Percentiles rank a stretch among this genome's conserved stretches.
phyloP scores from a whole-genome alignment of 2,888 invertebrate species.

The Pocota personata region DNA sequence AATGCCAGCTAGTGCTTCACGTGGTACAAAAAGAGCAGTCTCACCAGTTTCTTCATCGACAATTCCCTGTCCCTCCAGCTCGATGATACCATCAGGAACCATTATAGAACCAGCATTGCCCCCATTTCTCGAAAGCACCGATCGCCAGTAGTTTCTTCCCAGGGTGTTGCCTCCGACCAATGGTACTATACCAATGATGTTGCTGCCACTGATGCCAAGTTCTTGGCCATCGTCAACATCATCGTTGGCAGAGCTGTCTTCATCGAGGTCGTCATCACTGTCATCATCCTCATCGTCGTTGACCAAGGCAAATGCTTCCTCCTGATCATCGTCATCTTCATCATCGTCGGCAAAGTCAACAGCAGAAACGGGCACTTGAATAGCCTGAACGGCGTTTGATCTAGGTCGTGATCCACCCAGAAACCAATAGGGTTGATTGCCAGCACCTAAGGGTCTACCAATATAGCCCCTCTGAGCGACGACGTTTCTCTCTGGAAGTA shows the following conservation, averaged over 20 bases:
- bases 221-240: slow-evolving; percentile 43
- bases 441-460: slow-evolving; percentile 1
- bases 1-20: slow-evolving; percentile 78
- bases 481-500: slow-evolving; percentile 41
- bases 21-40: slow-evolving; percentile 78
- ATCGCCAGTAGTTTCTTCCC: slow-evolving; percentile 7
- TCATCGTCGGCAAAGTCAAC: slow-evolving; percentile 76
- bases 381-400: slow-evolving; percentile 72
- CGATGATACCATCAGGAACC: slow-evolving; percentile 78
- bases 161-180: slow-evolving; percentile 10
- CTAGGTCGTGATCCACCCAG: slow-evolving; percentile 77
- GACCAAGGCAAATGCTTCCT: slow-evolving; percentile 8
- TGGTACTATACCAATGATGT: slow-evolving; percentile 35
- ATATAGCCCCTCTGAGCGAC: slow-evolving; percentile 22
- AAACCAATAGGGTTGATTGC: slow-evolving; percentile 79
- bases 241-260: slow-evolving; percentile 6
- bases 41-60: slow-evolving; percentile 79
- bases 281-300: slow-evolving; percentile 65
- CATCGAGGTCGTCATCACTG: slow-evolving; percentile 46
- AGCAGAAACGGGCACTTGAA: slow-evolving; percentile 41
- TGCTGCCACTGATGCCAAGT: neutral
- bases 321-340: slow-evolving; percentile 72
- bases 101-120: slow-evolving; percentile 79
- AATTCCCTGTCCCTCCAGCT: slow-evolving; percentile 79
- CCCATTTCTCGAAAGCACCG: slow-evolving; percentile 29